These are phyloP conservation scores for Pristionchus mayeri DNA, from an alignment of 2,888 invertebrate species.

Conservation along the genomic window DNA sequence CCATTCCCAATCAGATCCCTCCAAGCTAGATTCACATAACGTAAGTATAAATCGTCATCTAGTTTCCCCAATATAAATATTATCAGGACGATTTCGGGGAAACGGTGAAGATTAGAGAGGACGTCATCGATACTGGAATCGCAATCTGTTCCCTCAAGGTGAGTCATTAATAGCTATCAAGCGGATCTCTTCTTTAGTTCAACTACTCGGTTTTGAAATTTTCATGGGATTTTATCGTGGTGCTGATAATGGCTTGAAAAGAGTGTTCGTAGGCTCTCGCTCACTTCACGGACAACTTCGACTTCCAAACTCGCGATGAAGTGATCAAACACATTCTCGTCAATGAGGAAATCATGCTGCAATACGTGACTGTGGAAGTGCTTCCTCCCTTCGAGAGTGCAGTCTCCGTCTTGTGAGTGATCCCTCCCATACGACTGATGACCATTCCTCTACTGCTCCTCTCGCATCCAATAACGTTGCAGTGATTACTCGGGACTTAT, in stretches of 20 bases:
- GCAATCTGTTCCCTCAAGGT: slow-evolving; percentile 40
- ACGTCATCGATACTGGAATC: slow-evolving; percentile 38
- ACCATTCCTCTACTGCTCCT: too few relatives aligned
- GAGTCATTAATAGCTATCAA: not conserved
- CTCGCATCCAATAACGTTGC: not conserved
- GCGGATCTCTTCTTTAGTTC: not conserved
- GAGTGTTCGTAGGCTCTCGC: slow-evolving; percentile 9
- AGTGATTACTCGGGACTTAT: slow-evolving; percentile 37
- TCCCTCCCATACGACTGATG: not conserved
- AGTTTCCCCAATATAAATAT: not conserved
- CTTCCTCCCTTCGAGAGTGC: slow-evolving; percentile 19
- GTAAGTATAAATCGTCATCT: not conserved
- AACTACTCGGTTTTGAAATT: too few relatives aligned
- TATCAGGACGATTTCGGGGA: not conserved
- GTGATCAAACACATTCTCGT: slow-evolving; percentile 60
- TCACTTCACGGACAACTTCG: slow-evolving; percentile 69
- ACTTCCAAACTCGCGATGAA: slow-evolving; percentile 67
- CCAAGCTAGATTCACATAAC: slow-evolving; percentile 7
- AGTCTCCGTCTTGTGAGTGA: slow-evolving; percentile 28
- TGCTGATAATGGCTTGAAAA: not conserved
- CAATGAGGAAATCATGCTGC: slow-evolving; percentile 47
- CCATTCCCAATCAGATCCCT: slow-evolving; percentile 36
- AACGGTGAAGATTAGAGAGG: not conserved
- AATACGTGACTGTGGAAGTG: slow-evolving; percentile 35
- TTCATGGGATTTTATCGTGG: too few relatives aligned